phyloP scores from a whole-genome alignment of 2,888 invertebrate species.

The Troides aeacus region DNA sequence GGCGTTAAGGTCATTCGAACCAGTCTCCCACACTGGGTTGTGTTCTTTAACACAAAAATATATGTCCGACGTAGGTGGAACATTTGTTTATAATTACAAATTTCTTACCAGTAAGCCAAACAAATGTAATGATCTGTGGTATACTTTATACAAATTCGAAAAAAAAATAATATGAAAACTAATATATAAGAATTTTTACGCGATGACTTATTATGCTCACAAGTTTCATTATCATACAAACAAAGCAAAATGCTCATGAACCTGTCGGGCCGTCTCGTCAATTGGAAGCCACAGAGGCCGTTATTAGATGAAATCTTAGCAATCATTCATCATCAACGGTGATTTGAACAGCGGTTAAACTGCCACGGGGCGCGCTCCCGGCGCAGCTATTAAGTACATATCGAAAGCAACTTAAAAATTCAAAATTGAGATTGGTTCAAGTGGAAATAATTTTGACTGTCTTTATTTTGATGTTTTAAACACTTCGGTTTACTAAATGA shows the following conservation, averaged over 20 bases:
- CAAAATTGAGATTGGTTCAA: background rate
- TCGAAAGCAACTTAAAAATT: conserved; percentile 1
- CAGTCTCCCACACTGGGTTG: no score
- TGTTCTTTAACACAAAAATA: no score
- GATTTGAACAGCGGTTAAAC: conserved; percentile 68
- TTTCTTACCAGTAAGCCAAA: no score
- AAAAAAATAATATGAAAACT: no score
- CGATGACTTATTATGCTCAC: no score
- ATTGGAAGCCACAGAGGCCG: conserved; percentile 60
- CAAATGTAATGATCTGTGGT: no score
- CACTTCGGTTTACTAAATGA: no score
- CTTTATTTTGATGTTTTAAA: no score
- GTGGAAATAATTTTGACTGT: no score
- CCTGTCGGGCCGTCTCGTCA: conserved; percentile 57
- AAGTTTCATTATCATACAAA: background rate
- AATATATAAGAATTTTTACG: no score
- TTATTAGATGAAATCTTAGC: conserved; percentile 75
- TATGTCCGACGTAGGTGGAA: conserved; percentile 13
- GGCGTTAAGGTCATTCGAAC: no score
- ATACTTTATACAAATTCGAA: no score
- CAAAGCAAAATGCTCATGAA: conserved; percentile 42
- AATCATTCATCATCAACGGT: conserved; percentile 76
- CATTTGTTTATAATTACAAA: conserved; percentile 2
- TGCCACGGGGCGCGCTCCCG: conserved; percentile 59
- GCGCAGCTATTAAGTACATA: conserved; percentile 8